Evolutionary conservation across 2,113 vertebrate genomes (phyloP).

Genomic region (Corythornis madagascariensis): DNA sequence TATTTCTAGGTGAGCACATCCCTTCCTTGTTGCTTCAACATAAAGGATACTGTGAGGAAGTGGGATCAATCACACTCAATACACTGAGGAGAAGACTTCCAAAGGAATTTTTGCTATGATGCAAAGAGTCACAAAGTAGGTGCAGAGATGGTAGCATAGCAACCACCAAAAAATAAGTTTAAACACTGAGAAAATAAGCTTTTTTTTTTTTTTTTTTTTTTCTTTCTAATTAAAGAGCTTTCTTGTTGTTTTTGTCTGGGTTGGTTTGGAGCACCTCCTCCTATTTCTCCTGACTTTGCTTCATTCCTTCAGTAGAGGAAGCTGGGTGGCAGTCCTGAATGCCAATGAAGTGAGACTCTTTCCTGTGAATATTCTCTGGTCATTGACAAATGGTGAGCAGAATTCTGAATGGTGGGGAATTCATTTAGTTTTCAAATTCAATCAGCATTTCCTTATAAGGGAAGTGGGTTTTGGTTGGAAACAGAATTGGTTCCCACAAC

Average conservation of each 20-base stretch:
- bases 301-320: neutral
- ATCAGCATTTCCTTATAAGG: neutral
- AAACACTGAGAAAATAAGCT: conserved; percentile 45
- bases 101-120: neutral
- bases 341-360: neutral
- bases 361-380: neutral
- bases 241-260: conserved; percentile 39
- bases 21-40: neutral
- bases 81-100: no score
- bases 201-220: conserved; percentile 48
- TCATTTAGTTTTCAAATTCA: neutral
- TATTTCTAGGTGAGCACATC: neutral
- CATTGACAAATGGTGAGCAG: neutral
- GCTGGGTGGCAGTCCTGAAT: neutral
- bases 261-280: conserved; percentile 36
- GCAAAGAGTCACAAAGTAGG: neutral
- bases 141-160: conserved; percentile 38
- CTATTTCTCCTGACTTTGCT: conserved; percentile 16
- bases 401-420: neutral
- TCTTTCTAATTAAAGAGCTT: conserved; percentile 49
- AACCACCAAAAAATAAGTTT: conserved; percentile 49
- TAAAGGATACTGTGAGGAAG: neutral
- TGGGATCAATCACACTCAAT: neutral
- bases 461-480: neutral
- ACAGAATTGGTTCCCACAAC: neutral